phyloP scores from a whole-genome alignment of 2,888 invertebrate species.

The Drosophila nr. perissopoda region DNA sequence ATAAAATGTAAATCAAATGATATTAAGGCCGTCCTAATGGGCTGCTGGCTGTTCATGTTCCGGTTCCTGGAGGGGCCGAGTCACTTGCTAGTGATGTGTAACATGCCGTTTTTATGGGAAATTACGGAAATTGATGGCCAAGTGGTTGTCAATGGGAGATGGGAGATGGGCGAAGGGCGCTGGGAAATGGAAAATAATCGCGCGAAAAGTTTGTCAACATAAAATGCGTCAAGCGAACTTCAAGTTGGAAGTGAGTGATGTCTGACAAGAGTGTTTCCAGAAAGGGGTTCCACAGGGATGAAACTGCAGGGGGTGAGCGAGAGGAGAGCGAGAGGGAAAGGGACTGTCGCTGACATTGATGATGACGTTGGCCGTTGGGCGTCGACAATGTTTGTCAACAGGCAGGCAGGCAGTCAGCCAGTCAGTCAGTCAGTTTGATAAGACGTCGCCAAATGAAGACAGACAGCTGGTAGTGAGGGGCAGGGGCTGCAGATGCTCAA shows the following conservation, averaged over 20 bases:
- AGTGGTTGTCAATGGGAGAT: conserved; percentile 30
- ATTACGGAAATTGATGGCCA: conserved; percentile 78
- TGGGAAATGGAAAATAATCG: conserved; percentile 49
- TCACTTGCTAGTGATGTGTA: conserved; percentile 44
- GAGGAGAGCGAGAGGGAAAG: not conserved
- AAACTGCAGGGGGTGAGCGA: not conserved
- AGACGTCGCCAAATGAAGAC: conserved; percentile 30
- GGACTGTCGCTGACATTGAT: conserved; percentile 68
- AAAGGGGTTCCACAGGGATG: not conserved
- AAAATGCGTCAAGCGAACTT: conserved; percentile 55
- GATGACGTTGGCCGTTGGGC: conserved; percentile 70
- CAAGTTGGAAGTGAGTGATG: conserved; percentile 62
- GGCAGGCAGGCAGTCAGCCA: conserved; percentile 14
- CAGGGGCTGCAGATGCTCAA: not conserved
- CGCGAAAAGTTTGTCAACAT: conserved; percentile 61
- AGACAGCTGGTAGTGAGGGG: conserved; percentile 15
- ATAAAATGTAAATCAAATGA: conserved; percentile 72
- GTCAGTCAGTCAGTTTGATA: conserved; percentile 28
- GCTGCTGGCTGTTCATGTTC: conserved; percentile 1
- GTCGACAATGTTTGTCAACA: conserved; percentile 77
- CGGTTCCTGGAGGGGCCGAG: not conserved
- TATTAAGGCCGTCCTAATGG: conserved; percentile 68
- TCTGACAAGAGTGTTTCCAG: conserved; percentile 24
- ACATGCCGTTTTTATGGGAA: conserved; percentile 74
- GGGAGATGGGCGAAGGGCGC: conserved; percentile 6